Evolutionary conservation across 2,888 invertebrate species (phyloP), one percentile per base, ranked within the genome.

Genomic region (Rhingia rostrata): DNA sequence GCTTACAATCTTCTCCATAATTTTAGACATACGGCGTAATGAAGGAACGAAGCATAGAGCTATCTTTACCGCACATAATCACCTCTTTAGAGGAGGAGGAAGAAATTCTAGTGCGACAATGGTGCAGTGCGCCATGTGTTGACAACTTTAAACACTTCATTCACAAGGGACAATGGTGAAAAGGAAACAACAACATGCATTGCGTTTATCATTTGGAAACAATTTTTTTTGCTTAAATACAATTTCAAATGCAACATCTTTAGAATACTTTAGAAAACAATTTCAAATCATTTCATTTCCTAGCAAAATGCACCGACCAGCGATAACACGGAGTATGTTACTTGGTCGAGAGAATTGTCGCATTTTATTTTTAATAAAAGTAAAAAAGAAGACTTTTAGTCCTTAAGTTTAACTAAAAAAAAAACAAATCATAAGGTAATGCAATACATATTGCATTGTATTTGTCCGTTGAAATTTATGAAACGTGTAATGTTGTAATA

Each of bases 141-240:
- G 90, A 90, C 30, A 90, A 88, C 73, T 88, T 90, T 49, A 91
- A 90, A 83, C 89, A 89, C 74, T 89, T 88, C 78, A 75, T 88
- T n/a, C 87, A 89, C 32, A 86, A 84, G n/a, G 88, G 88, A 37
- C 87, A 87, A 12, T 87, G 87, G 86, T 88, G 87, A 86, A 35
- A 22, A n/a, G 10, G 41, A 49, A 30, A 7, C 14, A 41, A 56
- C 30, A 14, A 43, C 10, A 53, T 60, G 37, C 39, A 60, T 60
- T 73, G 39, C 54, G 22, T 22, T 61, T 51, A 41, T 43, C n/a
- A 30, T 41, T 14, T 37, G 14, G 12, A 61, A 63, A 9, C 35
- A 33, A 12, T 12, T 53, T 41, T n/a, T 39, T 22, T 41, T 7
- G 32, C 6, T 22, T 54, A 30, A 47, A 56, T 74, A 22, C 9